Evolutionary conservation across 2,113 vertebrate species (phyloP).

Genomic region (Parus major): DNA sequence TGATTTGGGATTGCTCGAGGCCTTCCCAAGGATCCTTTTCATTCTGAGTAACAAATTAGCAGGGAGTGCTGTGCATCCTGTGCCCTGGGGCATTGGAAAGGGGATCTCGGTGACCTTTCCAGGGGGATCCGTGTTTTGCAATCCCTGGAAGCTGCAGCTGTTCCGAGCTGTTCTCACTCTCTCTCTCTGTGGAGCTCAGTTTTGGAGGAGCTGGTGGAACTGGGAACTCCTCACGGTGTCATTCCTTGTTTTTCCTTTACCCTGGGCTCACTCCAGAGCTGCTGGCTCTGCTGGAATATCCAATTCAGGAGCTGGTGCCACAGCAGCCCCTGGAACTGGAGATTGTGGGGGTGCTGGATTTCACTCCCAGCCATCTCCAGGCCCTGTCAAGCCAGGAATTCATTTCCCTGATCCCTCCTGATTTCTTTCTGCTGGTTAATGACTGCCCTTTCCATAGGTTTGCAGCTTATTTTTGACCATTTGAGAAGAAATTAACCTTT

Average conservation of each 20-base stretch:
- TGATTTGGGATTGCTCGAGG: neutral
- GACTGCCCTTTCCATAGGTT: neutral
- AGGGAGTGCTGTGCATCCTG: conserved; percentile 56
- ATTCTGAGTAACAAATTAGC: conserved; percentile 34
- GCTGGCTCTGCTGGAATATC: neutral
- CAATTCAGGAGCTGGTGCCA: neutral
- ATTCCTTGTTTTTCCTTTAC: neutral
- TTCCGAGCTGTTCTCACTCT: neutral
- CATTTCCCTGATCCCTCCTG: neutral
- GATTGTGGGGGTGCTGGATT: neutral
- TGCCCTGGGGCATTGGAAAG: conserved; percentile 59
- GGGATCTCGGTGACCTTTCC: conserved; percentile 74
- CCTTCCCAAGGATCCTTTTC: neutral
- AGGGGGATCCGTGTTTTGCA: conserved; percentile 53
- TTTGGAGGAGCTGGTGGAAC: neutral
- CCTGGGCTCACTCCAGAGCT: neutral
- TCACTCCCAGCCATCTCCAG: neutral
- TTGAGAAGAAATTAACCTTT: neutral
- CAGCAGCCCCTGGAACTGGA: neutral
- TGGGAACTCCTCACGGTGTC: neutral
- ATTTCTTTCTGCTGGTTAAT: neutral
- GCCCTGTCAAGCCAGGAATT: neutral
- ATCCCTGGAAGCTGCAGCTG: conserved; percentile 71
- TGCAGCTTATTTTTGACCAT: neutral
- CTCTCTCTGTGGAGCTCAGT: neutral